Conservation (phyloP, 2,113 vertebrate species). For the Nansenia antarctica region DNA sequence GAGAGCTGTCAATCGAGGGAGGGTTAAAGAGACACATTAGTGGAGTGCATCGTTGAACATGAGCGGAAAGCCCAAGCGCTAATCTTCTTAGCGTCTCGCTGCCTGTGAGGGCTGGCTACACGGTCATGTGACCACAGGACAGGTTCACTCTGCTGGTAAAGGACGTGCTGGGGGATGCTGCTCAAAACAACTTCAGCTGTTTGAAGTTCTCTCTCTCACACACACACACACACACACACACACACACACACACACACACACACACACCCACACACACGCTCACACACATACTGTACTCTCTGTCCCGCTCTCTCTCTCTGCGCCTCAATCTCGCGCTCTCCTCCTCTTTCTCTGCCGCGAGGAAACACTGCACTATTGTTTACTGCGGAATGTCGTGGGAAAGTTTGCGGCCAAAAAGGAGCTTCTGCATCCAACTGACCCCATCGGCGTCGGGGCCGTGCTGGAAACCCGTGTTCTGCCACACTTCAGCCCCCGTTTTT, state of each 20-base stretch:
- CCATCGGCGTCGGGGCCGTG: not conserved
- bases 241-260: too few species aligned
- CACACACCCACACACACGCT: too few species aligned
- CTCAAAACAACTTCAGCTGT: not conserved
- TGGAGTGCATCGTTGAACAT: not conserved
- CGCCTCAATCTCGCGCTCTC: not conserved
- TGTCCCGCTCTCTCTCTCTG: not conserved
- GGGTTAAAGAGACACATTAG: not conserved
- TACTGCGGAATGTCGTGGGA: conserved; percentile 11
- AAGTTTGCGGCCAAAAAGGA: conserved; percentile 29
- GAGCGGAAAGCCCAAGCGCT: not conserved
- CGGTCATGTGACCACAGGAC: not conserved
- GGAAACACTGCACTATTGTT: conserved; percentile 55
- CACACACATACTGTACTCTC: too few species aligned
- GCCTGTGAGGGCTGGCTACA: not conserved
- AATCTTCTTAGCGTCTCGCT: not conserved
- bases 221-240: too few species aligned
- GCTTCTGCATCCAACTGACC: conserved; percentile 3
- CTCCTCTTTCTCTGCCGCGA: conserved; percentile 34
- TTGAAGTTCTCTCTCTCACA: not conserved
- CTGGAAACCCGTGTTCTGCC: conserved; percentile 4
- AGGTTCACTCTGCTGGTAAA: not conserved
- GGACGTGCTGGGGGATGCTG: too few species aligned
- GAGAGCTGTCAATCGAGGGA: not conserved
- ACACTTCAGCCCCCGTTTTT: not conserved